These are phyloP conservation scores for Drosophila diplacantha DNA, from an alignment of 2,888 invertebrate species.

Conservation along the genomic window DNA sequence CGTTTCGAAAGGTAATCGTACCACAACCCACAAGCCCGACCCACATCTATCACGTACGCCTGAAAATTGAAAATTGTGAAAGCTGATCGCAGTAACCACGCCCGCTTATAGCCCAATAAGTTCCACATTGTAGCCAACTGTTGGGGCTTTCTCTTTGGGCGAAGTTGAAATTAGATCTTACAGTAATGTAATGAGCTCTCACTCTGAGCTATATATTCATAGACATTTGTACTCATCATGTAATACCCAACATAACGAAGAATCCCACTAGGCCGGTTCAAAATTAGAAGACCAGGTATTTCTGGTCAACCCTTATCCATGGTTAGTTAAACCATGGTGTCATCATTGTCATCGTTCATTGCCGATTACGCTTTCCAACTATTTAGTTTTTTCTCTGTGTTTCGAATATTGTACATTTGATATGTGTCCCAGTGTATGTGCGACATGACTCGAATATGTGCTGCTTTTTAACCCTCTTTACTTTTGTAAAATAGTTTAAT, in stretches of 20 bases:
- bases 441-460: constrained; percentile 31
- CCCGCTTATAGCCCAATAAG: constrained; percentile 17
- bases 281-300: constrained; percentile 28
- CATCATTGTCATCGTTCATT: constrained; percentile 26
- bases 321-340: constrained; percentile 11
- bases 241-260: constrained; percentile 29
- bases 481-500: constrained; percentile 44
- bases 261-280: constrained; percentile 20
- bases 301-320: constrained; percentile 2
- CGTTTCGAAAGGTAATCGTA: constrained; percentile 44
- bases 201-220: constrained; percentile 29
- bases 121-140: constrained; percentile 25
- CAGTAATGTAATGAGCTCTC: constrained; percentile 16
- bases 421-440: constrained; percentile 25
- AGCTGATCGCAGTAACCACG: constrained; percentile 35
- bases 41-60: constrained; percentile 26
- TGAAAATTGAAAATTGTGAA: constrained; percentile 33
- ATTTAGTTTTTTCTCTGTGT: constrained; percentile 18
- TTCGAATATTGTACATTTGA: constrained; percentile 17
- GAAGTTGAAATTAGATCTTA: constrained; percentile 11
- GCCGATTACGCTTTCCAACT: constrained; percentile 43
- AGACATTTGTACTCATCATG: constrained; percentile 38
- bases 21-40: constrained; percentile 15
- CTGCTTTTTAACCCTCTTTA: constrained; percentile 16
- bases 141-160: constrained; percentile 17